A percentile compares a stretch with the other conserved stretches of the same genome.
These are phyloP conservation scores for Physocephala rufipes DNA, from an alignment of 2,888 invertebrate species.

Conservation along the genomic window DNA sequence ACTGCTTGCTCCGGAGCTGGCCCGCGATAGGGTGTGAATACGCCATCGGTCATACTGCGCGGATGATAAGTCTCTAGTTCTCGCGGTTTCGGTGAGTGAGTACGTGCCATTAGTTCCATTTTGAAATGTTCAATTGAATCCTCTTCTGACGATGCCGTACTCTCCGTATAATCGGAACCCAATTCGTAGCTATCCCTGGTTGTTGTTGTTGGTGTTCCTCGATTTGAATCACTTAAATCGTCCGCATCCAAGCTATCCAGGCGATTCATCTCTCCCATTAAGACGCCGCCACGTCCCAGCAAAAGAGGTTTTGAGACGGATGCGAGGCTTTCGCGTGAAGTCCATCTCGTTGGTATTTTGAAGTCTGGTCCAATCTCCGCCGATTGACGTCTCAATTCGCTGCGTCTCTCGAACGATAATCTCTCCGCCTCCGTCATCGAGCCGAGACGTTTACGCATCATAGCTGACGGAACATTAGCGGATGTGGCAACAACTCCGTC, in stretches of 20 bases:
- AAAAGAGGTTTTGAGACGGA: constrained; percentile 45
- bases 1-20: constrained; percentile 69
- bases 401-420: constrained; percentile 66
- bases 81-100: constrained; percentile 62
- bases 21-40: constrained; percentile 62
- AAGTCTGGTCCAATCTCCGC: constrained; percentile 63
- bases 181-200: constrained; percentile 65
- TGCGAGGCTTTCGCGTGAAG: constrained; percentile 58
- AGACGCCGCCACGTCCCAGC: constrained; percentile 45
- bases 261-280: constrained; percentile 37
- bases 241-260: constrained; percentile 49
- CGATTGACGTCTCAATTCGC: constrained; percentile 67
- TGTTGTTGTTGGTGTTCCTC: constrained; percentile 38
- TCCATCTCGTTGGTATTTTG: constrained; percentile 55
- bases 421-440: constrained; percentile 67
- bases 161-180: constrained; percentile 73
- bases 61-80: constrained; percentile 78
- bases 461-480: constrained; percentile 47
- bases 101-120: constrained; percentile 61
- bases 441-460: constrained; percentile 67
- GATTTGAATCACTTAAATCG: constrained; percentile 55
- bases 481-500: constrained; percentile 50
- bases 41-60: constrained; percentile 67
- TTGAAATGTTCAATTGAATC: constrained; percentile 65
- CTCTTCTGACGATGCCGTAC: constrained; percentile 70